Conservation (phyloP, 2,888 invertebrate species). For the Drosophila buzzatii region DNA sequence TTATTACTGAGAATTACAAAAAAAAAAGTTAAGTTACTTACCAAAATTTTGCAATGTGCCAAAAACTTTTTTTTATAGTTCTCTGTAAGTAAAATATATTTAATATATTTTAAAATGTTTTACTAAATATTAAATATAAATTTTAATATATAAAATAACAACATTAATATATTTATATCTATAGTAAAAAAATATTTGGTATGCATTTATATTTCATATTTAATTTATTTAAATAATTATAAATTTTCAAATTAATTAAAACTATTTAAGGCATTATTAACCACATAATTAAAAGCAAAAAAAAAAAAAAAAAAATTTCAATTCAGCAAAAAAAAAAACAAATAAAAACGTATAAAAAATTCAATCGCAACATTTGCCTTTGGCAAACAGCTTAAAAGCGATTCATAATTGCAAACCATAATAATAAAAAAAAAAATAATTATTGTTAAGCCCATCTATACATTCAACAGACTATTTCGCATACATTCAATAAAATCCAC, state of each 20-base stretch:
- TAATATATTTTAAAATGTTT: background rate
- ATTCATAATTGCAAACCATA: background rate
- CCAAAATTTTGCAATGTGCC: too few relatives aligned
- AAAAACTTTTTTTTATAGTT: too few relatives aligned
- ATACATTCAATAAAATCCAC: background rate
- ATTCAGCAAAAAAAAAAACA: background rate
- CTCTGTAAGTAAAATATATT: background rate
- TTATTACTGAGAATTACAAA: background rate
- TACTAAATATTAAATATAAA: background rate
- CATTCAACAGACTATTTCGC: background rate
- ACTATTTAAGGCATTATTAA: background rate
- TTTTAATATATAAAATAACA: too few relatives aligned
- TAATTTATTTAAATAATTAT: too few relatives aligned
- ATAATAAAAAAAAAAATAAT: background rate
- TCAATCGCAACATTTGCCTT: background rate
- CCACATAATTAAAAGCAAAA: background rate
- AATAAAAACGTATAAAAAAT: background rate
- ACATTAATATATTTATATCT: too few relatives aligned
- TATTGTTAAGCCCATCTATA: slow-evolving; percentile 1
- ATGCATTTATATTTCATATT: too few relatives aligned
- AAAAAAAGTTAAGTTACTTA: background rate
- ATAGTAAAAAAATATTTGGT: too few relatives aligned
- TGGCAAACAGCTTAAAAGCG: background rate
- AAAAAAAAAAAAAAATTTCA: background rate
- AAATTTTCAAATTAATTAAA: background rate